Evolutionary conservation across 2,113 vertebrate genomes (phyloP), one percentile per base, ranked within the genome.

Genomic region (Serilophus lunatus): DNA sequence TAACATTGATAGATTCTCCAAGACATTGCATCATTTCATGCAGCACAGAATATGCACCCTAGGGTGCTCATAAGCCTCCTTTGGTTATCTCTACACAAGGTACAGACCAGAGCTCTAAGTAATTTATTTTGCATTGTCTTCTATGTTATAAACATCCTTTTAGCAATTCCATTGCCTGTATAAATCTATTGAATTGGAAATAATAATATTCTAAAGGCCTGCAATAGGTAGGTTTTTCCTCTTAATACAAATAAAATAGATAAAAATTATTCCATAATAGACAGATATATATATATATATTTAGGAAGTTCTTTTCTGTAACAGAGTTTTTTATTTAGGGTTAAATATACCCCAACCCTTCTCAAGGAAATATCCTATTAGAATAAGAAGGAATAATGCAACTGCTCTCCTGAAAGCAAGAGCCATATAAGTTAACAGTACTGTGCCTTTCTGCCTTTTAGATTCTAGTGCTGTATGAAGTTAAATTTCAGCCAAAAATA

Each of bases 321-420:
- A 85, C 22, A 93, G 59, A 64, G 81, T 93, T 90, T 42, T 90
- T 42, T 42, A 92, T 91, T 93, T 76, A 65, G 66, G 77, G 51
- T 83, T 91, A 54, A 24, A 16, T 64, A 44, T 31, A 90, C 14
- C 14, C 26, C 50, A 77, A 60, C 6, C 9, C 16, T 76, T 90
- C 92, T 69, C 56, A 79, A 85, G 77, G 68, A 66, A 90, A 54
- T 26, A 49, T 38, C 40, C 84, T 86, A 57, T 25, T 61, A 57
- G 72, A 89, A 77, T 29, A 66, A 31, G 50, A 90, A 86, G 45
- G 61, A 88, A 78, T 89, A 96, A 91, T 45, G 44, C 17, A 24
- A 77, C 59, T 36, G 23, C 60, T 78, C 8, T 72, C 38, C n/a
- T 77, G 63, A 92, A 96, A 70, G 31, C 13, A 53, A 79, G 89